Percentiles rank a stretch among this genome's conserved stretches.
These are phyloP conservation scores for Epizoanthus rinbou DNA, from an alignment of 92 coral and sea anemone species.

Conservation along the genomic window DNA sequence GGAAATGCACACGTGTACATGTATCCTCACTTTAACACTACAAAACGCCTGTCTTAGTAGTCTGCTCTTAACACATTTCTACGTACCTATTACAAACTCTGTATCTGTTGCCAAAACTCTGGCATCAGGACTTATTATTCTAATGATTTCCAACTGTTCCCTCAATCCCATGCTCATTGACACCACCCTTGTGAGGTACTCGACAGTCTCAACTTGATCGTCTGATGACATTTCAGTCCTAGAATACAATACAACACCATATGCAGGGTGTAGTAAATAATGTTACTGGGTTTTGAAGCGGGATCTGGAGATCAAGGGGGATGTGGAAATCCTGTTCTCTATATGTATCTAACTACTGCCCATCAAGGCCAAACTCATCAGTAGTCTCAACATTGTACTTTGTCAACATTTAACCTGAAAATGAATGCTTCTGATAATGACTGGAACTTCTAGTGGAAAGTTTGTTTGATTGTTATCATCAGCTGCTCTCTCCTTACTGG, in stretches of 20 bases:
- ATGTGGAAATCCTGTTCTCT: no score
- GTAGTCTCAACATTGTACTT: no score
- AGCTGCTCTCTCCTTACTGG: no score
- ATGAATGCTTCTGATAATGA: no score
- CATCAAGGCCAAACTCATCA: no score
- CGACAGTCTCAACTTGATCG: slow-evolving; percentile 85
- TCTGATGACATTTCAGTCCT: slow-evolving; percentile 93
- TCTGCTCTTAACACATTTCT: neutral
- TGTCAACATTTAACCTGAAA: no score
- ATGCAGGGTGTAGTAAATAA: neutral
- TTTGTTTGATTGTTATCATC: no score
- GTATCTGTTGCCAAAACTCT: slow-evolving; percentile 90
- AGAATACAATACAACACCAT: neutral
- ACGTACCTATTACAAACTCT: slow-evolving; percentile 93
- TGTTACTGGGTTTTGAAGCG: no score
- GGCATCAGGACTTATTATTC: slow-evolving; percentile 92
- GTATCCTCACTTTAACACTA: neutral
- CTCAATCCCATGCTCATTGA: slow-evolving; percentile 90
- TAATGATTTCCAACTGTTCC: slow-evolving; percentile 94
- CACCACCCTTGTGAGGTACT: slow-evolving; percentile 85
- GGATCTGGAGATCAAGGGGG: no score
- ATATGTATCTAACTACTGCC: no score
- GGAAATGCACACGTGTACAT: no score
- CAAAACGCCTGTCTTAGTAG: neutral
- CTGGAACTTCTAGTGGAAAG: no score